These are phyloP conservation scores for Leptinotarsa lineolata DNA, from an alignment of 1,140 invertebrate species.

Conservation along the genomic window DNA sequence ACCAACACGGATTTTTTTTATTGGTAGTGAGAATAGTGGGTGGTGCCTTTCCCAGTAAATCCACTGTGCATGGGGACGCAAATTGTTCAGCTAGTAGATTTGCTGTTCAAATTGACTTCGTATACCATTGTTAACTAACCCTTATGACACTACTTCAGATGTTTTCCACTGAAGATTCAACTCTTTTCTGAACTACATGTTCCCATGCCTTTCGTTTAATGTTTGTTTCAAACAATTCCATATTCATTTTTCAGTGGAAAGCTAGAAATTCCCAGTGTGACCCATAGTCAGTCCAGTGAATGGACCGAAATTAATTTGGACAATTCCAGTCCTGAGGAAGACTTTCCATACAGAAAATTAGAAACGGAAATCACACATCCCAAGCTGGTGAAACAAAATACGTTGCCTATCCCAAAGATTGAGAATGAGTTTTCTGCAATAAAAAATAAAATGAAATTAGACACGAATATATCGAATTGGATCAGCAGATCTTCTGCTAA, in stretches of 20 bases:
- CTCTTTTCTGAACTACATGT: too few species aligned
- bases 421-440: constrained; percentile 44
- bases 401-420: constrained; percentile 42
- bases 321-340: constrained; percentile 61
- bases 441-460: constrained; percentile 48
- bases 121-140: background rate
- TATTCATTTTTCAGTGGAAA: constrained; percentile 32
- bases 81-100: too few species aligned
- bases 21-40: too few species aligned
- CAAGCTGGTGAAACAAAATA: constrained; percentile 46
- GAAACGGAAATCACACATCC: constrained; percentile 36
- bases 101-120: background rate
- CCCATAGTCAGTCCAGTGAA: constrained; percentile 55
- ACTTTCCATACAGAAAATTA: constrained; percentile 40
- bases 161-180: too few species aligned
- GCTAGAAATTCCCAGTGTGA: constrained; percentile 34
- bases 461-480: constrained; percentile 58
- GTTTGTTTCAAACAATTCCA: too few species aligned
- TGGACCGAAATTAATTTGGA: constrained; percentile 63
- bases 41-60: too few species aligned
- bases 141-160: too few species aligned
- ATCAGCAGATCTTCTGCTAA: constrained; percentile 61
- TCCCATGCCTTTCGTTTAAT: too few species aligned
- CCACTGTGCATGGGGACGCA: too few species aligned
- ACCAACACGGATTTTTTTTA: too few species aligned